Conservation (phyloP, 2,113 vertebrate genomes). For the Parus major region DNA sequence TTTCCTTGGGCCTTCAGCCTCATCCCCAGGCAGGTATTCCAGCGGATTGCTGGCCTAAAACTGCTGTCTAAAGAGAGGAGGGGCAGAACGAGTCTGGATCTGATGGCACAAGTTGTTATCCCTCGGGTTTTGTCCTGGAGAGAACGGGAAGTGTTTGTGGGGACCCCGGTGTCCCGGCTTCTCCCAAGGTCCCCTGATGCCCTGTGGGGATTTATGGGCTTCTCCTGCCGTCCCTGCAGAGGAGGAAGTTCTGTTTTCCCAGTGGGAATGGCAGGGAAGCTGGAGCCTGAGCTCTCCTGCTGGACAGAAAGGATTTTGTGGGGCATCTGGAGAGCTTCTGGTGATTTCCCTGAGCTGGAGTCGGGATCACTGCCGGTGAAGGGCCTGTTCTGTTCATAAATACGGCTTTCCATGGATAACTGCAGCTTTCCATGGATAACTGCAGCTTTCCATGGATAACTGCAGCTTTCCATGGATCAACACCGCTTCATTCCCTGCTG, state of each 20-base stretch:
- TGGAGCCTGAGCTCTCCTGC: neutral
- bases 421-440: neutral
- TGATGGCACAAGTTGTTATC: rapidly evolving
- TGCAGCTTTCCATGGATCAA: neutral
- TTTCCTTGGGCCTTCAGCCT: neutral
- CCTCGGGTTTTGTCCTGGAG: neutral
- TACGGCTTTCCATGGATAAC: neutral
- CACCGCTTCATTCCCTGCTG: neutral
- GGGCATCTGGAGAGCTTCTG: neutral
- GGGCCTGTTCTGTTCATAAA: neutral
- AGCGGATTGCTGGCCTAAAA: neutral
- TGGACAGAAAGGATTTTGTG: neutral
- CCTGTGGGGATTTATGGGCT: neutral
- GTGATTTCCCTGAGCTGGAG: neutral
- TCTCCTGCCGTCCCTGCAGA: neutral
- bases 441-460: too few relatives aligned
- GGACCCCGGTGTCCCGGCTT: too few relatives aligned
- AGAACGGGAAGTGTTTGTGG: neutral
- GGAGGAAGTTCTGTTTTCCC: neutral
- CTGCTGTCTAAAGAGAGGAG: neutral
- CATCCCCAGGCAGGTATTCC: neutral
- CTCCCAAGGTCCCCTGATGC: too few relatives aligned
- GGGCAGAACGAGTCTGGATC: neutral
- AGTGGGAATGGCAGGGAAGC: neutral
- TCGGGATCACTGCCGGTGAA: neutral